phyloP scores from a whole-genome alignment of 2,888 invertebrate species.

The Glomeris marginata region DNA sequence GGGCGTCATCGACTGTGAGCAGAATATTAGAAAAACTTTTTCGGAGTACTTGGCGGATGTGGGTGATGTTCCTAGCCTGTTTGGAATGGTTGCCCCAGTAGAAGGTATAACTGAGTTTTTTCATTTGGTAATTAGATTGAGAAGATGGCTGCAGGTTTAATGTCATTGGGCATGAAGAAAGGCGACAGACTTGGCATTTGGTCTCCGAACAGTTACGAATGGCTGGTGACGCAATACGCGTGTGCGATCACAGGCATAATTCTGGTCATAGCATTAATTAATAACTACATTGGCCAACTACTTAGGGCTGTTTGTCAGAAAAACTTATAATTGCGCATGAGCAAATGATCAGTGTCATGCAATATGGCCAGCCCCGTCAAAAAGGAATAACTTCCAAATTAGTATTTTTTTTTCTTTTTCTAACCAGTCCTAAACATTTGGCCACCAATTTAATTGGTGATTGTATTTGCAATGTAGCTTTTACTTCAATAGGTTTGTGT shows the following conservation, averaged over 20 bases:
- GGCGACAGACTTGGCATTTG: slow-evolving; percentile 66
- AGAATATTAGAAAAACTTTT: slow-evolving; percentile 39
- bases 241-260: slow-evolving; percentile 55
- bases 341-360: no score
- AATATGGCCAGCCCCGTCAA: no score
- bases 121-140: slow-evolving; percentile 39
- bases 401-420: no score
- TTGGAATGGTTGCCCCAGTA: no score
- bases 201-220: slow-evolving; percentile 61
- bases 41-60: slow-evolving; percentile 32
- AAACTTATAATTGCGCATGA: no score
- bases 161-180: slow-evolving; percentile 47
- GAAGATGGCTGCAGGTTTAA: slow-evolving; percentile 52
- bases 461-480: slow-evolving; percentile 4
- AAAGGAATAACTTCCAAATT: no score
- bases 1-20: slow-evolving; percentile 41
- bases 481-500: slow-evolving; percentile 43
- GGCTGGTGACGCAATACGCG: slow-evolving; percentile 55
- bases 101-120: no score
- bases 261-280: slow-evolving; percentile 45
- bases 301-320: no score
- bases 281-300: no score
- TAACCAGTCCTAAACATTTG: no score
- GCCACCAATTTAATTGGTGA: slow-evolving; percentile 7
- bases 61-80: neutral